phyloP scores from a whole-genome alignment of 2,888 invertebrate genomes.

The Strigamia maritima region DNA sequence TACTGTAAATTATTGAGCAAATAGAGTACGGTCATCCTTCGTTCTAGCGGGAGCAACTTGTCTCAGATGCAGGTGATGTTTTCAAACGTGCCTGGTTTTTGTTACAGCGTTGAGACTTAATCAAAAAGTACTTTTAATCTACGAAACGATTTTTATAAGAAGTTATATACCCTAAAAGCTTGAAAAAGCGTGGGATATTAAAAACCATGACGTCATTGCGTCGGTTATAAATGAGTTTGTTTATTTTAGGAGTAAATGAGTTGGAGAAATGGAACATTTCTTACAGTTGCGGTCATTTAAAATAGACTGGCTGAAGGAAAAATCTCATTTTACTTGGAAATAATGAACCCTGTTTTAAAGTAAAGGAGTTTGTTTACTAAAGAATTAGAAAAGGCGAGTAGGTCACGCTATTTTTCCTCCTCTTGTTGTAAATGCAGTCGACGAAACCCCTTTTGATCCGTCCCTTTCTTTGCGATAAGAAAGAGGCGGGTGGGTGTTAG shows the following conservation, averaged over 20 bases:
- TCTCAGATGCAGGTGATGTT: slow-evolving; percentile 20
- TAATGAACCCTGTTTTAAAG: not conserved
- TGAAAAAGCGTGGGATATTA: slow-evolving; percentile 23
- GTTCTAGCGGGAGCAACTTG: not conserved
- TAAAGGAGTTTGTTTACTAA: not conserved
- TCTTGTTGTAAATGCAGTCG: slow-evolving; percentile 22
- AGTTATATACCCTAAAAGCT: not conserved
- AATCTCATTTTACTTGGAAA: not conserved
- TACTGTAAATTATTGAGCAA: not conserved
- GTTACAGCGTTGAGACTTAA: slow-evolving; percentile 27
- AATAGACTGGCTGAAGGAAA: not conserved
- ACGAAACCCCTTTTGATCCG: slow-evolving; percentile 32
- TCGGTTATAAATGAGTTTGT: not conserved
- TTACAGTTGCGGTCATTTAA: not conserved
- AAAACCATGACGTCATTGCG: not conserved
- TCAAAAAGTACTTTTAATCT: slow-evolving; percentile 34
- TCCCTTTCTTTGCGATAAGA: slow-evolving; percentile 13
- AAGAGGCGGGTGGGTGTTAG: slow-evolving; percentile 1
- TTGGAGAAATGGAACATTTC: slow-evolving; percentile 10
- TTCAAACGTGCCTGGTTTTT: slow-evolving; percentile 7
- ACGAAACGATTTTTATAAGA: slow-evolving; percentile 24
- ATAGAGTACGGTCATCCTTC: not conserved
- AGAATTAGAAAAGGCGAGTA: slow-evolving; percentile 3
- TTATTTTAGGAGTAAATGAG: not conserved
- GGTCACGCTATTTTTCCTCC: not conserved